Percentiles rank a stretch among this genome's conserved stretches.
Evolutionary conservation across 2,113 vertebrate species (phyloP).

Genomic region (Penelope pileata): DNA sequence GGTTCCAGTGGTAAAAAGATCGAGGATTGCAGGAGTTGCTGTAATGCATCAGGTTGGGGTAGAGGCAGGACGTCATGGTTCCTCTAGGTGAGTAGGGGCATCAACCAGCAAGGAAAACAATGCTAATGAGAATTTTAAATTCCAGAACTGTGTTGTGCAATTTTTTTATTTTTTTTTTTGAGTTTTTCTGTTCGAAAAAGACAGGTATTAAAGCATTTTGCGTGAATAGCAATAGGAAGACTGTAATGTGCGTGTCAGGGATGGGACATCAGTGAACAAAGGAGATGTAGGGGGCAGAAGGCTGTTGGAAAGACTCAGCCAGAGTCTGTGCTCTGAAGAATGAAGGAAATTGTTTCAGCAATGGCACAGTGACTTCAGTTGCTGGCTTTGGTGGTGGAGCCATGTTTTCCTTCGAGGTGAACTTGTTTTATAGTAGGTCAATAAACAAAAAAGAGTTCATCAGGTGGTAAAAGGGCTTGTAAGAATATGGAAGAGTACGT

Average conservation of each 20-base stretch:
- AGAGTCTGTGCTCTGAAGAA: neutral
- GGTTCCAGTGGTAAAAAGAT: neutral
- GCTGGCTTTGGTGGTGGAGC: neutral
- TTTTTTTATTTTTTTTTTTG: rapidly evolving
- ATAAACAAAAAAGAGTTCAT: neutral
- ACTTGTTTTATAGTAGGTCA: neutral
- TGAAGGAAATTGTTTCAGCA: rapidly evolving
- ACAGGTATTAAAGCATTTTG: neutral
- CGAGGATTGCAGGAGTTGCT: neutral
- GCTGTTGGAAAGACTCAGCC: no score
- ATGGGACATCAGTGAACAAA: rapidly evolving
- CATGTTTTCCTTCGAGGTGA: neutral
- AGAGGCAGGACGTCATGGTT: neutral
- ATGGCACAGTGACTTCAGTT: neutral
- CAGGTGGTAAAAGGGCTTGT: neutral
- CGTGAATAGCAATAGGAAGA: neutral
- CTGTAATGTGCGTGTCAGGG: rapidly evolving
- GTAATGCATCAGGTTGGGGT: no score
- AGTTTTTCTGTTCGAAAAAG: neutral
- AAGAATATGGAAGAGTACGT: rapidly evolving
- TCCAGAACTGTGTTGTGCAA: neutral
- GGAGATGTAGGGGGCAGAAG: neutral
- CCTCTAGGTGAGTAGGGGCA: no score
- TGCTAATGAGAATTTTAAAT: neutral
- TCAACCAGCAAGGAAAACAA: neutral